phyloP scores from a whole-genome alignment of 1,140 invertebrate genomes.

The roundworm (Caenorhabditis elegans) region DNA sequence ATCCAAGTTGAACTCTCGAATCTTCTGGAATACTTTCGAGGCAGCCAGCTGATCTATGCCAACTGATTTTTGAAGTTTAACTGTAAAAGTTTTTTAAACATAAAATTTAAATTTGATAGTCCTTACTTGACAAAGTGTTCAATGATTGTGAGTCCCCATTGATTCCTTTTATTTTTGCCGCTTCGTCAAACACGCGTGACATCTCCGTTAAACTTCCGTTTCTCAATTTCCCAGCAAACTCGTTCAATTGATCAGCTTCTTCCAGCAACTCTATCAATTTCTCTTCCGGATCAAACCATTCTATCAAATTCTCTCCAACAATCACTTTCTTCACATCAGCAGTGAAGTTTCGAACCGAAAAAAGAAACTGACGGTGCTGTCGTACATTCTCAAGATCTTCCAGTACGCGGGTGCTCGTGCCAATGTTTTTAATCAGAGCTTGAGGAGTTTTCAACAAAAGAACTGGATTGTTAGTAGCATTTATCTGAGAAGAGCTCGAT shows the following conservation, averaged over 20 bases:
- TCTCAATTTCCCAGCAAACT: neutral
- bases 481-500: neutral
- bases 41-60: neutral
- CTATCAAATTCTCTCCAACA: neutral
- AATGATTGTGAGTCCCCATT: too few species aligned
- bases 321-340: neutral
- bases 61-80: too few species aligned
- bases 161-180: neutral
- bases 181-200: neutral
- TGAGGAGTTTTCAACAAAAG: neutral
- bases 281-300: neutral
- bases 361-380: neutral
- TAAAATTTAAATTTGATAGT: neutral
- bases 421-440: neutral
- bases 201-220: neutral
- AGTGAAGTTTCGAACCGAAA: neutral
- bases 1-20: neutral
- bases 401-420: neutral
- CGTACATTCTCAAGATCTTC: neutral
- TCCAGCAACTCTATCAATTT: neutral
- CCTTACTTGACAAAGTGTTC: too few species aligned
- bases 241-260: neutral
- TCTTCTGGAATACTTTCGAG: neutral
- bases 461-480: too few species aligned
- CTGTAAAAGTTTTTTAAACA: neutral